phyloP scores from a whole-genome alignment of 2,113 vertebrate species.

The Entelurus aequoreus region DNA sequence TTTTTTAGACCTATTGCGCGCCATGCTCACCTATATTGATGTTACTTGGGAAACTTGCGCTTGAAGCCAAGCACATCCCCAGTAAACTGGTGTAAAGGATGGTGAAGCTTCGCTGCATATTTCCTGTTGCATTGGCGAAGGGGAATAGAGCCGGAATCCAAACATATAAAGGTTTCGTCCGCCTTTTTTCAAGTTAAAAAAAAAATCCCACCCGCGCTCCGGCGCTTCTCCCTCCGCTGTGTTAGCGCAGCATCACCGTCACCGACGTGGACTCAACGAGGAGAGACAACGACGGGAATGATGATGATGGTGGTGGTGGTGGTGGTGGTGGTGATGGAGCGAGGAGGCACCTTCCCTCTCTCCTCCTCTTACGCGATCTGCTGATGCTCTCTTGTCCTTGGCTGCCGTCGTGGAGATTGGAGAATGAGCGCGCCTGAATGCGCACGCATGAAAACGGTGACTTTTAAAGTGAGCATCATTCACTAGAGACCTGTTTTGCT shows the following conservation, averaged over 20 bases:
- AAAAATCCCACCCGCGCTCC: constrained; percentile 20
- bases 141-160: constrained; percentile 85
- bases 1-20: constrained; percentile 15
- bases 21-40: constrained; percentile 95
- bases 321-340: constrained; percentile 42
- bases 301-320: background rate
- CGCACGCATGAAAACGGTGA: constrained; percentile 21
- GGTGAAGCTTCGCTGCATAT: constrained; percentile 98
- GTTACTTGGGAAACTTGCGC: constrained; percentile 98
- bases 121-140: constrained; percentile 98
- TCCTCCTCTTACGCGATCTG: constrained; percentile 42
- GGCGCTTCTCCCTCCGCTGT: constrained; percentile 33
- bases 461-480: background rate
- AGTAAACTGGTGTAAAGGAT: constrained; percentile 97
- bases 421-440: constrained; percentile 47
- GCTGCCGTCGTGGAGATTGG: constrained; percentile 54
- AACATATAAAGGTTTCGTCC: constrained; percentile 88
- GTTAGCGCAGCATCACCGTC: constrained; percentile 32
- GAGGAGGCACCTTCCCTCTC: constrained; percentile 49
- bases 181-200: constrained; percentile 40
- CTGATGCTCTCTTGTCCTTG: constrained; percentile 59
- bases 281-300: constrained; percentile 36
- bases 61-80: constrained; percentile 94
- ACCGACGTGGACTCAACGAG: constrained; percentile 35
- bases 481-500: background rate